Evolutionary conservation across 2,888 invertebrate species (phyloP).

Genomic region (Sinopyrophorus schimmeli): DNA sequence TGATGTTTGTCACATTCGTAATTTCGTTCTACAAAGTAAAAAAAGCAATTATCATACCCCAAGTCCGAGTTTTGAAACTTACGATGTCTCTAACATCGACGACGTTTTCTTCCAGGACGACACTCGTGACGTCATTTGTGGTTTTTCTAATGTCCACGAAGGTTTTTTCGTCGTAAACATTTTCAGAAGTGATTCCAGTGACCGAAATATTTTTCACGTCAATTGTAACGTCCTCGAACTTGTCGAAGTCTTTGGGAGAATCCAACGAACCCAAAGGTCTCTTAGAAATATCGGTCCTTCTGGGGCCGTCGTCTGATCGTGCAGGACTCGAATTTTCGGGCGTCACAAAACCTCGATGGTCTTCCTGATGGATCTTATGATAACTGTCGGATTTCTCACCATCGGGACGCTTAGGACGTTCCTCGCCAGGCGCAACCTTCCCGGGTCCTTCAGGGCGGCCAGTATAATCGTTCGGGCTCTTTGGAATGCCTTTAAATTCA

Average conservation of each 20-base stretch:
- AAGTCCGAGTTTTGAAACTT: conserved; percentile 40
- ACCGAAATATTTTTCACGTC: conserved; percentile 30
- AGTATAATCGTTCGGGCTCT: neutral
- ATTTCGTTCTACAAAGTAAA: conserved; percentile 50
- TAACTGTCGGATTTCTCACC: too few relatives aligned
- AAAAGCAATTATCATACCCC: conserved; percentile 13
- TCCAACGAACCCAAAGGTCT: too few relatives aligned
- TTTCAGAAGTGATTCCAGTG: conserved; percentile 35
- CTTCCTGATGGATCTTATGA: too few relatives aligned
- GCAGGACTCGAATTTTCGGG: too few relatives aligned
- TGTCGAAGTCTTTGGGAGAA: conserved; percentile 15
- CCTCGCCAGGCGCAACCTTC: neutral
- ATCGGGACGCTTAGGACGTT: too few relatives aligned
- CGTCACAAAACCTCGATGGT: too few relatives aligned
- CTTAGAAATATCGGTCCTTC: too few relatives aligned
- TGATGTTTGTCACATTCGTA: conserved; percentile 52
- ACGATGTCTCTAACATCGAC: conserved; percentile 62
- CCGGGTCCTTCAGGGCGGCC: neutral
- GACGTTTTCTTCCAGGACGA: conserved; percentile 62
- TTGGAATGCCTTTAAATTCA: neutral
- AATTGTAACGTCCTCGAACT: conserved; percentile 24
- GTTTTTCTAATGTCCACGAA: conserved; percentile 32
- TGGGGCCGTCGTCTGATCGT: too few relatives aligned
- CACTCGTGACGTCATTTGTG: conserved; percentile 50
- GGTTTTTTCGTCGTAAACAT: conserved; percentile 40